These are phyloP conservation scores for Hippoglossus stenolepis DNA, from an alignment of 2,113 vertebrate species.

Conservation along the genomic window DNA sequence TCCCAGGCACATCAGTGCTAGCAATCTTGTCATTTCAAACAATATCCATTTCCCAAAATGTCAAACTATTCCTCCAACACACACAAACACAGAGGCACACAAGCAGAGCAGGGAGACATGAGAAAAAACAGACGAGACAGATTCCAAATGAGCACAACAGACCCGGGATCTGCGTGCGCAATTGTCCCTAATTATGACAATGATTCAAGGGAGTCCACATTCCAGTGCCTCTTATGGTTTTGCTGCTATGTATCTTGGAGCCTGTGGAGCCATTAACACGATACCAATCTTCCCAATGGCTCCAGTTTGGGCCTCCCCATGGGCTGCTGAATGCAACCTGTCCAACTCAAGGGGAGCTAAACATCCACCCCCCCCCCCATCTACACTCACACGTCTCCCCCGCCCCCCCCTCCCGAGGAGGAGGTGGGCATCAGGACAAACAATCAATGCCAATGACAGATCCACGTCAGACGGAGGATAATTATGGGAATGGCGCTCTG, in stretches of 20 bases:
- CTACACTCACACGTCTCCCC: constrained; percentile 20
- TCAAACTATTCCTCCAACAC: not conserved
- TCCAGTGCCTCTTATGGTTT: constrained; percentile 82
- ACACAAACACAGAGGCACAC: constrained; percentile 29
- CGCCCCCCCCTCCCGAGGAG: constrained; percentile 17
- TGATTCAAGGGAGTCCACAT: constrained; percentile 80
- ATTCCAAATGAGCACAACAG: constrained; percentile 66
- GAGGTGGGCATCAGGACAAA: constrained; percentile 76
- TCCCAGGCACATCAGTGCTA: not conserved
- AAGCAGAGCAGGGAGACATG: constrained; percentile 17
- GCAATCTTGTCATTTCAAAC: constrained; percentile 15
- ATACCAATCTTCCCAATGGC: constrained; percentile 86
- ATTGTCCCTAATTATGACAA: constrained; percentile 83
- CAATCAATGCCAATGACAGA: constrained; percentile 82
- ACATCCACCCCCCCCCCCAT: constrained; percentile 32
- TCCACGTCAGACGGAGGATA: constrained; percentile 76
- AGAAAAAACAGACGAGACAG: constrained; percentile 56
- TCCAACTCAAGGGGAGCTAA: constrained; percentile 67
- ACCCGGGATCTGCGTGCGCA: constrained; percentile 67
- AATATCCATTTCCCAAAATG: constrained; percentile 7
- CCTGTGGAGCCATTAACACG: constrained; percentile 83
- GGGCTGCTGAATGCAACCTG: constrained; percentile 75
- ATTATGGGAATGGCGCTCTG: constrained; percentile 75
- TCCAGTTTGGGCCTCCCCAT: constrained; percentile 81
- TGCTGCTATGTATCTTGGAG: constrained; percentile 79